Conservation (phyloP, 2,113 vertebrate genomes). For the Ceuthmochares aereus region DNA sequence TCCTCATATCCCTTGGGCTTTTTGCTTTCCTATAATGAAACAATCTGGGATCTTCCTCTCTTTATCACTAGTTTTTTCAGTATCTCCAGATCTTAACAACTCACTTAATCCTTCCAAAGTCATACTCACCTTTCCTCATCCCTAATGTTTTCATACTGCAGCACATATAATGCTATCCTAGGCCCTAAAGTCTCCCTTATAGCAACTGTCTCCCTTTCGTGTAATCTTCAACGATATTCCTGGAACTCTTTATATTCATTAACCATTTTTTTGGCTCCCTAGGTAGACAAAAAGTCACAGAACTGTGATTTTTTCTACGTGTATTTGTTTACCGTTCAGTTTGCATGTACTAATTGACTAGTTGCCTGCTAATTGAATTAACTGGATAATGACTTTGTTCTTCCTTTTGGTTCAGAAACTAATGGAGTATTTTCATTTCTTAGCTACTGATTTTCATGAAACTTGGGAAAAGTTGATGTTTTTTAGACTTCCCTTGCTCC, state of each 20-base stretch:
- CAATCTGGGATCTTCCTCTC: background rate
- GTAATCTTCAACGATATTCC: background rate
- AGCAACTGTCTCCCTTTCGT: background rate
- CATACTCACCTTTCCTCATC: background rate
- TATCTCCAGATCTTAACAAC: background rate
- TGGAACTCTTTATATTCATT: background rate
- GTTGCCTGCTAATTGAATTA: background rate
- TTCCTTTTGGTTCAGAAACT: background rate
- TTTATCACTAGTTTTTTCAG: background rate
- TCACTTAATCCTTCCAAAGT: background rate
- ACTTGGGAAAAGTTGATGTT: background rate
- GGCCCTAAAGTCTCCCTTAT: background rate
- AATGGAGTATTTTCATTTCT: background rate
- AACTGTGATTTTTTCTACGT: background rate
- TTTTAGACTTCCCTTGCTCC: background rate
- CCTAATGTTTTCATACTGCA: background rate
- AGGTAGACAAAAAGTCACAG: background rate
- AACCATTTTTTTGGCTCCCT: background rate
- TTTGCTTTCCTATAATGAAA: background rate
- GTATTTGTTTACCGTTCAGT: background rate
- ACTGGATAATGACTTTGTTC: background rate
- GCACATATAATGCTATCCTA: background rate
- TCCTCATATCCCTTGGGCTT: background rate
- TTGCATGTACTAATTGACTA: background rate
- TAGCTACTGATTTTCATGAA: background rate